Evolutionary conservation across 2,113 vertebrate species (phyloP).

Genomic region (Melanerpes formicivorus): DNA sequence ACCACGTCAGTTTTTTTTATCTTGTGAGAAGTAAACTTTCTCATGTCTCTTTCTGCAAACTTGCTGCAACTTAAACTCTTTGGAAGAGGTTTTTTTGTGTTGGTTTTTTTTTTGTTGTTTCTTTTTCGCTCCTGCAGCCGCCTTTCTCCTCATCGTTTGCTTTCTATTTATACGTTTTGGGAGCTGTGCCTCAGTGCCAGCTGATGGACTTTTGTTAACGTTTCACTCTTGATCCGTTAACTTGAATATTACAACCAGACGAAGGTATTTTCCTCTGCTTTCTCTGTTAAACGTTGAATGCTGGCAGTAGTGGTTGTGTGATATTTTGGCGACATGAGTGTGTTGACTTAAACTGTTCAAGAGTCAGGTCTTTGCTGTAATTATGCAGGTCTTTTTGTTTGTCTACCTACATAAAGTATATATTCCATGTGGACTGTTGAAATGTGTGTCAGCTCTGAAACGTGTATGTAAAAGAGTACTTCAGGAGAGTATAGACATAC

Average conservation of each 20-base stretch:
- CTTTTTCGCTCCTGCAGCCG: background rate
- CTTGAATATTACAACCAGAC: background rate
- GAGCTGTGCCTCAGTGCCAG: slow-evolving; percentile 13
- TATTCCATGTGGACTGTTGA: background rate
- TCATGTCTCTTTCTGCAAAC: slow-evolving; percentile 37
- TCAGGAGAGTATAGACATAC: background rate
- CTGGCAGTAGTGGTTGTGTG: background rate
- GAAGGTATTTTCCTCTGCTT: slow-evolving; percentile 48
- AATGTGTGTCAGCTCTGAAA: background rate
- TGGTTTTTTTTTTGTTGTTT: too few species aligned
- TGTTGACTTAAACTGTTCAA: background rate
- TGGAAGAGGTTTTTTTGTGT: background rate
- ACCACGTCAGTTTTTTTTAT: slow-evolving; percentile 66
- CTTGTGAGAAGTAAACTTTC: slow-evolving; percentile 68
- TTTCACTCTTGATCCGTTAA: background rate
- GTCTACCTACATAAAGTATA: background rate
- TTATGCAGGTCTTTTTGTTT: background rate
- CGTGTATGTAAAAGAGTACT: background rate
- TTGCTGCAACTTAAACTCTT: slow-evolving; percentile 50
- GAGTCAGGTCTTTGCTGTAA: background rate
- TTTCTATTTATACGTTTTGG: slow-evolving; percentile 23
- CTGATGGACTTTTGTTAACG: slow-evolving; percentile 21
- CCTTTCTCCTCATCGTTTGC: background rate
- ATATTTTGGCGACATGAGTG: background rate
- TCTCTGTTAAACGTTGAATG: background rate